Evolutionary conservation across 2,888 invertebrate genomes (phyloP), one percentile per base, ranked within the genome.

Genomic region (Ichneumoninae sp.): DNA sequence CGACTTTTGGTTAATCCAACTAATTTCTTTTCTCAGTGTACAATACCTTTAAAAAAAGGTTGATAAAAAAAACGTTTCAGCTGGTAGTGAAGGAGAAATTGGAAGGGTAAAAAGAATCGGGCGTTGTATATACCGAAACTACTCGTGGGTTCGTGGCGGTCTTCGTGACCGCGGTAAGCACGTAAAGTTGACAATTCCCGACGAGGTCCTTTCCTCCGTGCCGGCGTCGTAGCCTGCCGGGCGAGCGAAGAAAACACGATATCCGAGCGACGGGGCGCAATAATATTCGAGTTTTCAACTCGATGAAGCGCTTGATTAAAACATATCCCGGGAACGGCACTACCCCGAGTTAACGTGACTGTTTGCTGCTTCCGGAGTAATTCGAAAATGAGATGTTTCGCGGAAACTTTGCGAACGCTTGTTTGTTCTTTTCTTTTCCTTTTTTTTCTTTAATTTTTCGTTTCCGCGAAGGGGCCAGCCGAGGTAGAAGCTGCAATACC

Each of bases 251-350:
- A 57, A 82, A 85, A 69, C 68, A 54, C 40, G 3, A 66, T 50
- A 72, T 13, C 44, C 19, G 66, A 66, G 44, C 30, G 50, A 47
- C 68, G 44, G 36, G 50, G 60, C 79, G 87, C 88, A 89, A 90
- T 90, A 87, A 90, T 88, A 89, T 89, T 89, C 90, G 88, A 91
- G 90, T 90, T 91, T 90, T 90, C 88, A 90, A 91, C 90, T 90
- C 89, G 87, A 91, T 91, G 89, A 77, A 89, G 86, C 88, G 88
- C 90, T 91, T 91, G 91, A 91, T 91, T 91, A 91, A 91, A 91
- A 90, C 89, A 86, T 87, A 85, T 89, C 82, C 71, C 68, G 13
- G 50, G 44, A 60, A 69, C 26, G 54, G 33, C 40, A 33, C 40
- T 10, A 16, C 8, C 10, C 54, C 44, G 30, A 36, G 57, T n/a